Evolutionary conservation across 2,113 vertebrate species (phyloP), one percentile per base, ranked within the genome.

Genomic region (Australoheros scitulus): DNA sequence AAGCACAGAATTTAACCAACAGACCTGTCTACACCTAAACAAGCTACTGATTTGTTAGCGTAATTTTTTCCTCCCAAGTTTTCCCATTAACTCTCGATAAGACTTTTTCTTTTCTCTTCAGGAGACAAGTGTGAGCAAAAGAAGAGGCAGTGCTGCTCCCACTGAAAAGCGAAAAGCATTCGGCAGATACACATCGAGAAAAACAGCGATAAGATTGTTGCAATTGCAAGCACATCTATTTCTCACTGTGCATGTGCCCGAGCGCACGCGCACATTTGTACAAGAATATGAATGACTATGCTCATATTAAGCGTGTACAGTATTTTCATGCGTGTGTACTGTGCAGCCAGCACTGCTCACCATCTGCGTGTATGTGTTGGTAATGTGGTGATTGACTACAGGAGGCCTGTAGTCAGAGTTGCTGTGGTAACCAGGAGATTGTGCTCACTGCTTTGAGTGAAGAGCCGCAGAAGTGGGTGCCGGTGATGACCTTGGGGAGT

Each of bases 341-440:
- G 68, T 77, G 61, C 68, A 57, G 22, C 38, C 83, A 20, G 60
- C 83, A 78, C 61, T 76, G 63, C 85, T 32, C 65, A 63, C 82
- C 79, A 80, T 91, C 85, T 92, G 87, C 50, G 85, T 87, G 87
- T 57, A 60, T 41, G 81, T 77, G 85, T 75, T 81, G 80, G 89
- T 70, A 84, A 87, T 68, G 81, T 78, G 64, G 74, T 85, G 86
- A 92, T 26, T 77, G 91, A 92, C 89, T 86, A 61, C 70, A 77
- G 75, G 24, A 88, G 78, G 80, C 79, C 77, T 72, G 76, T 61
- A 84, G 91, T 82, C 79, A 85, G 93, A 92, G 94, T 94, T 94
- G 92, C 93, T 91, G 92, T 93, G 92, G 93, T 89, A 94, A 94
- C 94, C 84, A 78, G 84, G 81, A 87, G 83, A 92, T 80, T 75